Conservation (phyloP, 2,113 vertebrate species). For the Tyto alba region DNA sequence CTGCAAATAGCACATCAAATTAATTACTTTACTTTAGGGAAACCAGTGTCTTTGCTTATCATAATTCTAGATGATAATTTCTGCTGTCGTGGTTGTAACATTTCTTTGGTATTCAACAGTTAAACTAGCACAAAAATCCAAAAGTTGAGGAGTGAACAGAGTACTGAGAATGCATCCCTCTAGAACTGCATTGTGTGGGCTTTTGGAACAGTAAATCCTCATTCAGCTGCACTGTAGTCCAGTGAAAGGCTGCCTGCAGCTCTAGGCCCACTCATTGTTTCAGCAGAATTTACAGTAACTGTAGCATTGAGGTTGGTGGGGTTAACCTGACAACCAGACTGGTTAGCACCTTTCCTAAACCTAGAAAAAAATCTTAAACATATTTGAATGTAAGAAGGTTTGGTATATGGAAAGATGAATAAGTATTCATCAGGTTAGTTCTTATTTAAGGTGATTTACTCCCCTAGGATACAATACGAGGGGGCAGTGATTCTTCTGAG, state of each 20-base stretch:
- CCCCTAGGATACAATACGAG: background rate
- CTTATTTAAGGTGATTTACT: background rate
- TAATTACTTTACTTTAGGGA: background rate
- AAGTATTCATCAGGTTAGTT: background rate
- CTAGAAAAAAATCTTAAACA: background rate
- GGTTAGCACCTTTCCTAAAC: background rate
- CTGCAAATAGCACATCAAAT: slow-evolving; percentile 26
- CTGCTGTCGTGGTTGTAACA: background rate
- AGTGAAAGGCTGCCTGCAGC: background rate
- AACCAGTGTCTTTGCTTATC: background rate
- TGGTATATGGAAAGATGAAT: background rate
- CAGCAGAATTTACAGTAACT: background rate
- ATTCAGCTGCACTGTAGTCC: background rate
- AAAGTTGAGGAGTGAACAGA: fast-evolving
- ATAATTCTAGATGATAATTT: background rate
- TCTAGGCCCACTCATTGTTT: background rate
- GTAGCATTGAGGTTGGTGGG: background rate
- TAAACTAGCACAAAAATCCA: background rate
- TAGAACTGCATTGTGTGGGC: background rate
- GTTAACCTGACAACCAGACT: background rate
- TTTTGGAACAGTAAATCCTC: background rate
- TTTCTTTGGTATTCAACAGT: background rate
- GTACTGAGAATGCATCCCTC: background rate
- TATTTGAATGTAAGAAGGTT: background rate
- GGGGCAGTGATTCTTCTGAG: background rate